Conservation (phyloP, 2,113 vertebrate species). For the Nymphicus hollandicus region DNA sequence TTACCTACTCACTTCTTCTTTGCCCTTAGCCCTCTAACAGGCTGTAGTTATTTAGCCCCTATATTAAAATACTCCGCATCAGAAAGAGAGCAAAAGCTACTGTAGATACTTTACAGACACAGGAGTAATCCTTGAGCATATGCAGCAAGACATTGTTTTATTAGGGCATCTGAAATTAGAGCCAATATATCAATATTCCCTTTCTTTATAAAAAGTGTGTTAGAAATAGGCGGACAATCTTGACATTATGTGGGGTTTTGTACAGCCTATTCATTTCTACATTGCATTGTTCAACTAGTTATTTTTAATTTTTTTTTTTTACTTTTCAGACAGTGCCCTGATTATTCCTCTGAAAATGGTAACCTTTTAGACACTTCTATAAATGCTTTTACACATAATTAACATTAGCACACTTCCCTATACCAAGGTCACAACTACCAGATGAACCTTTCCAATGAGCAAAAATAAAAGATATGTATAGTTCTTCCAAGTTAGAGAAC, state of each 20-base stretch:
- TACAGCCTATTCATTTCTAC: conserved; percentile 18
- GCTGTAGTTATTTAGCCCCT: not conserved
- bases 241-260: not conserved
- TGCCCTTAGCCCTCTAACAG: not conserved
- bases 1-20: not conserved
- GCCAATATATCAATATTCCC: not conserved
- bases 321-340: conserved; percentile 4
- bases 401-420: not conserved
- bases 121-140: not conserved
- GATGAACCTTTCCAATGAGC: not conserved
- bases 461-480: not conserved
- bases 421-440: not conserved
- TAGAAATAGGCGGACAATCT: not conserved
- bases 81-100: not conserved
- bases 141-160: not conserved
- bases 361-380: not conserved
- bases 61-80: not conserved
- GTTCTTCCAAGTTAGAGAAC: not conserved
- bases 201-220: not conserved
- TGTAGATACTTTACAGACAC: not conserved
- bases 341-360: conserved; percentile 14
- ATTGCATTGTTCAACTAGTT: conserved; percentile 4
- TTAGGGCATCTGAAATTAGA: not conserved
- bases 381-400: not conserved
- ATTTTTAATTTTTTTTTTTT: conserved; percentile 43